Evolutionary conservation across 2,113 vertebrate genomes (phyloP).

Genomic region (Ginglymostoma cirratum): DNA sequence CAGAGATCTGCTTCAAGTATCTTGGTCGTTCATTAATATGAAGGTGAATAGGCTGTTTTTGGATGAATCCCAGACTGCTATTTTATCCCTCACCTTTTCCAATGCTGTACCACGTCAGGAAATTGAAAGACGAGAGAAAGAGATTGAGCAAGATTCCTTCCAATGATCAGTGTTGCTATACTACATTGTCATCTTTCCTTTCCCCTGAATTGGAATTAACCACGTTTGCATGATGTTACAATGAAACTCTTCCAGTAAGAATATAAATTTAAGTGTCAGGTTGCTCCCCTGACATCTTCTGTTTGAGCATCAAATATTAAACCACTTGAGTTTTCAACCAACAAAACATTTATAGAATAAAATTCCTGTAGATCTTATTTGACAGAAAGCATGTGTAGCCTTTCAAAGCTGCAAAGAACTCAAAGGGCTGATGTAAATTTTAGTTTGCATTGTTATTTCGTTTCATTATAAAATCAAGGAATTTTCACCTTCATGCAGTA

Average conservation of each 20-base stretch:
- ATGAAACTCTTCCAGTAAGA: neutral
- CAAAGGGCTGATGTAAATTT: constrained; percentile 2
- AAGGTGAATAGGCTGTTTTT: neutral
- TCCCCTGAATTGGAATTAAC: neutral
- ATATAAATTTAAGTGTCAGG: neutral
- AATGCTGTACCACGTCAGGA: neutral
- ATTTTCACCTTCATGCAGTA: neutral
- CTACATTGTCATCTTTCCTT: neutral
- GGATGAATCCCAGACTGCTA: neutral
- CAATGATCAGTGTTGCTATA: neutral
- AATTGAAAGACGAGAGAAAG: neutral
- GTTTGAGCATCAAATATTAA: constrained; percentile 9
- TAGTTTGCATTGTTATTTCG: constrained; percentile 10
- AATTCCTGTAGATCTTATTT: neutral
- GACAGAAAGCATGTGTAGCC: neutral
- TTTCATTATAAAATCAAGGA: constrained; percentile 1
- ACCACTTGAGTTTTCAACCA: constrained; percentile 3
- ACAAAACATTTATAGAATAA: neutral
- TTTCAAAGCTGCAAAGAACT: constrained; percentile 8
- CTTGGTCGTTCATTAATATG: neutral
- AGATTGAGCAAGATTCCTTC: neutral
- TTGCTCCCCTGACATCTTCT: neutral
- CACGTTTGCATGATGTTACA: neutral
- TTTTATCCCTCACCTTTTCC: neutral
- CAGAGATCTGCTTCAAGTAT: neutral